Evolutionary conservation across 2,888 invertebrate genomes (phyloP), one percentile per base, ranked within the genome.

Genomic region (Leuctra nigra): DNA sequence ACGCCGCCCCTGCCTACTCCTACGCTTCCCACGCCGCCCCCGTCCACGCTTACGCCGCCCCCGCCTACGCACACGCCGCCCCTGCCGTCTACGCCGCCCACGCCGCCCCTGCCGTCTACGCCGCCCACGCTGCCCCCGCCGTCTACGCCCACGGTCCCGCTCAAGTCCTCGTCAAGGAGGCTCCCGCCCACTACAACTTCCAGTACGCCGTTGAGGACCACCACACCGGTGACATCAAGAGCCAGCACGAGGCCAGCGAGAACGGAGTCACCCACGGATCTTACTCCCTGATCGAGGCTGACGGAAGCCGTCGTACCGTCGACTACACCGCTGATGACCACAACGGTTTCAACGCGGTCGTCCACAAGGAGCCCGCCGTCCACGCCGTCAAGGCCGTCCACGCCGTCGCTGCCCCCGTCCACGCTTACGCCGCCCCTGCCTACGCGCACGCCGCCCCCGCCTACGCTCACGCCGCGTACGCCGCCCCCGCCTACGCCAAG

Each of bases 341-440:
- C 56, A 56, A 36, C 35, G 56, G 56, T 41, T 56, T 56, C 56
- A 50, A 56, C 41, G 56, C 56, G 33, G 52, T 52, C 20, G 56
- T 56, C 52, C 39, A 16, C 56, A 56, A 52, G 39, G 50, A 50
- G 50, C 50, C 50, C 25, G 56, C 50, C 48, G 38, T 38, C 23
- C 38, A 23, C 20, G 50, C 47, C 24, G 25, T n/a, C 48, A 16
- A 14, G 33, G 48, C 29, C 29, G 18, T 13, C 14, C 33, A n/a
- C 18, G 20, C n/a, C 16, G 48, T 48, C 33, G 38, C 48, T 13
- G 56, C 50, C 41, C 50, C 39, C 18, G 4, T 33, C 20, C 50
- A 50, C 50, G 50, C 50, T 16, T 33, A 46, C 35, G 18, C 41
- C 20, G 18, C 41, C 41, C 41, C 18, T 20, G 41, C 41, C 41